These are phyloP conservation scores for Callochromis pleurospilus DNA, from an alignment of 2,113 vertebrate genomes.

Conservation along the genomic window DNA sequence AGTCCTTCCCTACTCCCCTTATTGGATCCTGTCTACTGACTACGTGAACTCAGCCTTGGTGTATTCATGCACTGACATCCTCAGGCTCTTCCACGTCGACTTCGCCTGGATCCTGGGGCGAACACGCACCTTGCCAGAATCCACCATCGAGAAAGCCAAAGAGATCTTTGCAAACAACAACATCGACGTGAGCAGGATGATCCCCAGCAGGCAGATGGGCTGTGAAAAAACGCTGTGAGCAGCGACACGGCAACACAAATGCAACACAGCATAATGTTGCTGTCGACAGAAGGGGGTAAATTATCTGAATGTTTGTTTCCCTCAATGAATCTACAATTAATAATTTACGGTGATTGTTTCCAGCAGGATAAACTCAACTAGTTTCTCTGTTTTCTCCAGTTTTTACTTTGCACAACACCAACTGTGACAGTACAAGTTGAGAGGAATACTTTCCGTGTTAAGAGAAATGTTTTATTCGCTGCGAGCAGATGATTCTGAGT, in stretches of 20 bases:
- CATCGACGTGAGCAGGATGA: constrained; percentile 79
- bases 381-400: not conserved
- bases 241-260: not conserved
- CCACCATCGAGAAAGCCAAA: constrained; percentile 74
- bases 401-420: not conserved
- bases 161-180: constrained; percentile 74
- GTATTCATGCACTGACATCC: constrained; percentile 84
- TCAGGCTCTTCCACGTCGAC: constrained; percentile 85
- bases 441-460: not conserved
- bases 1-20: constrained; percentile 84
- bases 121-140: constrained; percentile 71
- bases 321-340: not conserved
- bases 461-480: not conserved
- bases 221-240: constrained; percentile 69
- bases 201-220: constrained; percentile 73
- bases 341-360: not conserved
- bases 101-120: constrained; percentile 84
- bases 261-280: not conserved
- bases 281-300: not conserved
- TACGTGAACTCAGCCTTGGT: constrained; percentile 81
- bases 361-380: not conserved
- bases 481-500: not conserved
- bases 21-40: constrained; percentile 89
- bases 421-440: not conserved
- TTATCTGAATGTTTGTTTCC: not conserved